Evolutionary conservation across 2,113 vertebrate genomes (phyloP).

Genomic region (Cromileptes altivelis): DNA sequence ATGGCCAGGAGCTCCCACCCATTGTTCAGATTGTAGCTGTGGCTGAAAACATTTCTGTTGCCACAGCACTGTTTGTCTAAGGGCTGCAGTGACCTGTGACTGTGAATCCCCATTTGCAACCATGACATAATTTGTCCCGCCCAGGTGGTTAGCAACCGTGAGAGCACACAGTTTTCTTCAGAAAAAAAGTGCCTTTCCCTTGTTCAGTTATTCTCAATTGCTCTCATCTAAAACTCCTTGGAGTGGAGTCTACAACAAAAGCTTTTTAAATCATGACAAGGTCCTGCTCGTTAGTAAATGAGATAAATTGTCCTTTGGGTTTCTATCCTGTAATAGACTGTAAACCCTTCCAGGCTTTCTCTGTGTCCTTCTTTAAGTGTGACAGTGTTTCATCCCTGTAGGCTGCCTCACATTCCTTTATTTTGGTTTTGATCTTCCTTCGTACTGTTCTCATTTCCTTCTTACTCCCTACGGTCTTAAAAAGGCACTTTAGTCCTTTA

Average conservation of each 20-base stretch:
- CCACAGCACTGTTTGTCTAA: too few relatives aligned
- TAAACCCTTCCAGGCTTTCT: slow-evolving; percentile 21
- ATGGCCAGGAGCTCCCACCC: too few relatives aligned
- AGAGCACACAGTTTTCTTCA: too few relatives aligned
- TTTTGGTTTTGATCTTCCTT: slow-evolving; percentile 29
- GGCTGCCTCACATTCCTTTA: background rate
- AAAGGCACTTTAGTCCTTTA: background rate
- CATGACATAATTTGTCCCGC: too few relatives aligned
- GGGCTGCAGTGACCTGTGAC: too few relatives aligned
- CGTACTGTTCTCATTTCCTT: background rate
- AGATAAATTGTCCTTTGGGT: slow-evolving; percentile 32
- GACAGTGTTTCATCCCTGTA: slow-evolving; percentile 4
- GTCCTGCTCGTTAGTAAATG: slow-evolving; percentile 37
- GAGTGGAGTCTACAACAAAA: slow-evolving; percentile 2
- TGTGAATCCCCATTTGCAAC: too few relatives aligned
- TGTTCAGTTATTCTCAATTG: background rate
- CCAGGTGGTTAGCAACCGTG: too few relatives aligned
- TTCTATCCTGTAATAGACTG: background rate
- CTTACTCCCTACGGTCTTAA: background rate
- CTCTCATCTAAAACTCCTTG: background rate
- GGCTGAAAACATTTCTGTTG: too few relatives aligned
- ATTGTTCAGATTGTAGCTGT: too few relatives aligned
- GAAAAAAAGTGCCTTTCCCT: background rate
- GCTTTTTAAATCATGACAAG: slow-evolving; percentile 19
- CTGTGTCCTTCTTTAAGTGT: background rate